Percentiles rank a stretch among this genome's conserved stretches.
Evolutionary conservation across 2,113 vertebrate genomes (phyloP).

Genomic region (Phodopus roborovskii): DNA sequence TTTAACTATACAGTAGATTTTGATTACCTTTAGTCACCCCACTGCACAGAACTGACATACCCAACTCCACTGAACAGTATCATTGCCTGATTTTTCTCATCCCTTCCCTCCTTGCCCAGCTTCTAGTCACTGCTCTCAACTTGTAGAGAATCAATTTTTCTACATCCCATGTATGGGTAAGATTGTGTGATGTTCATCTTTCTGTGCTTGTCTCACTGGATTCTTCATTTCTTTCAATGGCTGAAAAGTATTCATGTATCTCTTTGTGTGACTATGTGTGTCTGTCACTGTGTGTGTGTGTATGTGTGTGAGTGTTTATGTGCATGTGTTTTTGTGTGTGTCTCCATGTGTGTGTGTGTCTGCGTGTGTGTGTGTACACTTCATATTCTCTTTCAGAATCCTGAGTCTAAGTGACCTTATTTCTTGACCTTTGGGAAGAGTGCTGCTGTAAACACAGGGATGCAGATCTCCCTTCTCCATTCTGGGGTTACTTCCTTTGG

Average conservation of each 20-base stretch:
- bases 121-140: neutral
- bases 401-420: neutral
- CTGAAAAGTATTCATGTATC: neutral
- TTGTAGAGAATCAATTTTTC: neutral
- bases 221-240: neutral
- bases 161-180: neutral
- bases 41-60: neutral
- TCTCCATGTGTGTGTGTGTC: neutral
- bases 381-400: neutral
- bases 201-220: neutral
- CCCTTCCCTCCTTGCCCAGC: neutral
- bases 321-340: neutral
- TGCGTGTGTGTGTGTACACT: too few species aligned
- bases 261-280: neutral
- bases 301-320: neutral
- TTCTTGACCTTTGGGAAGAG: neutral
- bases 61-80: neutral
- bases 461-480: too few species aligned
- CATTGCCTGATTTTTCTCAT: neutral
- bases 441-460: neutral
- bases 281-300: neutral
- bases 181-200: neutral
- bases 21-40: neutral
- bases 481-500: too few species aligned
- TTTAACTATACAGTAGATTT: too few species aligned